These are phyloP conservation scores for Hyperoplus lanceolatus DNA, from an alignment of 2,797 vertebrate genomes.

Conservation along the genomic window DNA sequence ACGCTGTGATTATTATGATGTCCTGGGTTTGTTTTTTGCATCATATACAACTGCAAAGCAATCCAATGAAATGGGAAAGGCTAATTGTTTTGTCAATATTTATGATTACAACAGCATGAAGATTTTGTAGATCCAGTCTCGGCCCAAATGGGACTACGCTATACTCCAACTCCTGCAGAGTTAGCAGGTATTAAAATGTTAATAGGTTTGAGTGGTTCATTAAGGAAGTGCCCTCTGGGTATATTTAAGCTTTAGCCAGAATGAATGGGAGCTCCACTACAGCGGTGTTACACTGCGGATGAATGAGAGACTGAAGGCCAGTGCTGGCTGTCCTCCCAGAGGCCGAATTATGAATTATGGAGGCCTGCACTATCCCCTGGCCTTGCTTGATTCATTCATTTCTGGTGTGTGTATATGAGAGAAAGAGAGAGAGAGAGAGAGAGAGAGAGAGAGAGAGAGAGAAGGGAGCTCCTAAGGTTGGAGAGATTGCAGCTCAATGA, in stretches of 20 bases:
- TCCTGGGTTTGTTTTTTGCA: slow-evolving; percentile 1
- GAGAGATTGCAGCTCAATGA: slow-evolving; percentile 42
- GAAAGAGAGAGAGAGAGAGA: slow-evolving; percentile 21
- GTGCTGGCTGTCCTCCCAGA: slow-evolving; percentile 72
- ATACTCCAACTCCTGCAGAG: slow-evolving; percentile 22
- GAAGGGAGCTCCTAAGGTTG: slow-evolving; percentile 1
- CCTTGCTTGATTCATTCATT: slow-evolving; percentile 54
- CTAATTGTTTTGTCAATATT: slow-evolving; percentile 32
- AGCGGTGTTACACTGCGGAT: slow-evolving; percentile 44
- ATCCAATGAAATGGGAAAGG: slow-evolving; percentile 1
- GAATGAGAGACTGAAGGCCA: slow-evolving; percentile 62
- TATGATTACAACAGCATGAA: slow-evolving; percentile 14
- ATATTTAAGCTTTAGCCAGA: slow-evolving; percentile 33
- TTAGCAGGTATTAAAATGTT: slow-evolving; percentile 32
- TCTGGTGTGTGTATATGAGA: slow-evolving; percentile 18
- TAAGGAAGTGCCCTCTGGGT: slow-evolving; percentile 37
- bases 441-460: slow-evolving; percentile 12
- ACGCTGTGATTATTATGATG: slow-evolving; percentile 2
- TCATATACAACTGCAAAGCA: slow-evolving; percentile 10
- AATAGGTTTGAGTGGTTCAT: slow-evolving; percentile 38
- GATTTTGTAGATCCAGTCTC: slow-evolving; percentile 15
- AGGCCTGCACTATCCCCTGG: slow-evolving; percentile 59
- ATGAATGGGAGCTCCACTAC: slow-evolving; percentile 45
- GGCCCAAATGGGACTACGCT: neutral
- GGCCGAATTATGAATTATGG: slow-evolving; percentile 77